Evolutionary conservation across 2,113 vertebrate species (phyloP), one percentile per base, ranked within the genome.

Genomic region (Neolamprologus modestus): DNA sequence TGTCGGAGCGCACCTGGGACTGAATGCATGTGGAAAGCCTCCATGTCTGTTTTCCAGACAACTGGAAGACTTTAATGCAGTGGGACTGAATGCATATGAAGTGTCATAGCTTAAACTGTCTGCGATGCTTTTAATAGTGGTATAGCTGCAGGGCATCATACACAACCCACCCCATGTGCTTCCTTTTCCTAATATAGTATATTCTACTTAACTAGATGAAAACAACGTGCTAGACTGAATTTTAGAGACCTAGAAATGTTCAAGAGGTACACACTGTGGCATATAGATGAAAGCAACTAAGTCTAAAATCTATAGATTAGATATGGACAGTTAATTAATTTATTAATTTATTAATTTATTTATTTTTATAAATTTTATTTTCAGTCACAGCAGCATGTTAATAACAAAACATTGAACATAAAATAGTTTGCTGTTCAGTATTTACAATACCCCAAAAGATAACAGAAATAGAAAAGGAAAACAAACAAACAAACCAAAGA

Each of bases 1-100:
- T 90, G 83, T 89, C 8, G 17, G 42, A 28, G 35, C 3, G 82
- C 88, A 90, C 89, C 55, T 87, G 92, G 90, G 85, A 92, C 63
- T 16, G 17, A 14, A 16, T 16, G 79, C 71, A 82, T 88, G 54
- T 82, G 82, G 81, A 86, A 92, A 87, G 57, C 59, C 42, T 53
- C 61, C 84, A 78, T 5, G 6, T 68, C 61, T 84, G 68, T 84
- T 82, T 78, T 37, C 9, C 40, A 90, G 86, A 84, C 81, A 88
- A n/a, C 2, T 6, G 31, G 9, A 55, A 37, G 24, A 86, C 71
- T 81, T 37, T 14, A 21, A 68, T 68, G 53, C 47, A 37, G 81
- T 16, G 19, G 11, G 33, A 33, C n/a, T 83, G 10, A 52, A 83
- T 71, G 28, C 78, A 84, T 81, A 79, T 81, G 17, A 84, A 52